Evolutionary conservation across 1,140 invertebrate species (phyloP).

Genomic region (Microplitis mediator): DNA sequence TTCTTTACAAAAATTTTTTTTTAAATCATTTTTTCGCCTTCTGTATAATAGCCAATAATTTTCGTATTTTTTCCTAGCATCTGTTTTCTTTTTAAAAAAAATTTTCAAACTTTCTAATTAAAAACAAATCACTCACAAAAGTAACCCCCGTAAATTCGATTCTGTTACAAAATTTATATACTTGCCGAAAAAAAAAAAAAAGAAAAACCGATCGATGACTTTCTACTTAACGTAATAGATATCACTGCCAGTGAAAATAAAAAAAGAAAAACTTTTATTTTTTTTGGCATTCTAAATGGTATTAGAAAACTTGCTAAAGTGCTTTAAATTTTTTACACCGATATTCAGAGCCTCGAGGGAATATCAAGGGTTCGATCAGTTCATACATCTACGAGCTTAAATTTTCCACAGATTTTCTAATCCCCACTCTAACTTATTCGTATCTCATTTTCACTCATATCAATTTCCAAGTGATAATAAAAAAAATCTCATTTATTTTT

Average conservation of each 20-base stretch:
- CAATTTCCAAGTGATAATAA: neutral
- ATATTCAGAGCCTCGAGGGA: neutral
- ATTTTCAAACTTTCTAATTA: too few species aligned
- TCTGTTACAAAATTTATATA: too few species aligned
- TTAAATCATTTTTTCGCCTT: too few species aligned
- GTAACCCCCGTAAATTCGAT: too few species aligned
- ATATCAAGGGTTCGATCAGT: neutral
- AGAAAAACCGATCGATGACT: neutral
- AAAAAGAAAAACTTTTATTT: neutral
- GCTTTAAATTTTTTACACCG: conserved; percentile 6
- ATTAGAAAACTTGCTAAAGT: conserved; percentile 1
- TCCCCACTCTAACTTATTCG: neutral
- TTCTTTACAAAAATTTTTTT: too few species aligned
- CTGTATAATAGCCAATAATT: too few species aligned
- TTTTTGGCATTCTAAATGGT: neutral
- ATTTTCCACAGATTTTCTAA: neutral
- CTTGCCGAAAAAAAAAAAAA: too few species aligned
- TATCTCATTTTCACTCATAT: neutral
- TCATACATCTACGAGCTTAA: neutral
- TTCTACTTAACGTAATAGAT: neutral
- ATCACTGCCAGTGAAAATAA: neutral
- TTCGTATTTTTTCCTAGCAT: too few species aligned
- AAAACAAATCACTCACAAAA: too few species aligned
- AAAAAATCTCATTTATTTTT: neutral
- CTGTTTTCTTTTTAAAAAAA: too few species aligned